Conservation (phyloP, 2,888 invertebrate genomes). For the Plagodis pulveraria region DNA sequence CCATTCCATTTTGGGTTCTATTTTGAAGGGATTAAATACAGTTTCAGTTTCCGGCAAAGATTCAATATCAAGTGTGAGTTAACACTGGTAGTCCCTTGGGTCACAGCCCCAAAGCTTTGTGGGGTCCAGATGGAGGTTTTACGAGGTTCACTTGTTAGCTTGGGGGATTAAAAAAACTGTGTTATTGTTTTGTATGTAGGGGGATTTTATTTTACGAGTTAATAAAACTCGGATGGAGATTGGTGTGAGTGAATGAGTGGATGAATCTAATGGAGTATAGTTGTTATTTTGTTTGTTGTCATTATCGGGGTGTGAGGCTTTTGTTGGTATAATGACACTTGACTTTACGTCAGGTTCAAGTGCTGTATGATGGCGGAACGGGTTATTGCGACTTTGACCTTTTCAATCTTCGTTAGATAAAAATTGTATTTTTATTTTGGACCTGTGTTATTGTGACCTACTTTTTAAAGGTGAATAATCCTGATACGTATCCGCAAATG, state of each 20-base stretch:
- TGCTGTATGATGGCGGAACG: conserved; percentile 10
- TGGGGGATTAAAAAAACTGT: conserved; percentile 77
- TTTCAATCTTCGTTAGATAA: conserved; percentile 16
- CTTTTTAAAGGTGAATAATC: no score
- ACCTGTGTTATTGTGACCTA: no score
- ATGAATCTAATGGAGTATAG: conserved; percentile 55
- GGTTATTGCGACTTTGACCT: conserved; percentile 26
- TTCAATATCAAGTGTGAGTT: conserved; percentile 70
- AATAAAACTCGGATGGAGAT: conserved; percentile 75
- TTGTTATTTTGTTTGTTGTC: conserved; percentile 38
- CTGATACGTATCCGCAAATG: no score
- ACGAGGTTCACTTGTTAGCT: conserved; percentile 78
- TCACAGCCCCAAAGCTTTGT: conserved; percentile 73
- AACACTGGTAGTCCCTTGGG: conserved; percentile 68
- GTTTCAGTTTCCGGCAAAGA: conserved; percentile 37
- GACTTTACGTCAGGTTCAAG: conserved; percentile 18
- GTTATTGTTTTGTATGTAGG: conserved; percentile 75
- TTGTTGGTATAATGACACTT: conserved; percentile 27
- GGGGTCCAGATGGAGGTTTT: conserved; percentile 77
- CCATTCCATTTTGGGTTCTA: conserved; percentile 38
- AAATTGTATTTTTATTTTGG: neutral
- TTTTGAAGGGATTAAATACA: conserved; percentile 16
- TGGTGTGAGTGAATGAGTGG: conserved; percentile 51
- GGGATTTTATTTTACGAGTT: conserved; percentile 76
- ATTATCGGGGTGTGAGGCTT: conserved; percentile 20